Conservation (phyloP, 1,140 invertebrate genomes). For the Tetramorium simillimum region DNA sequence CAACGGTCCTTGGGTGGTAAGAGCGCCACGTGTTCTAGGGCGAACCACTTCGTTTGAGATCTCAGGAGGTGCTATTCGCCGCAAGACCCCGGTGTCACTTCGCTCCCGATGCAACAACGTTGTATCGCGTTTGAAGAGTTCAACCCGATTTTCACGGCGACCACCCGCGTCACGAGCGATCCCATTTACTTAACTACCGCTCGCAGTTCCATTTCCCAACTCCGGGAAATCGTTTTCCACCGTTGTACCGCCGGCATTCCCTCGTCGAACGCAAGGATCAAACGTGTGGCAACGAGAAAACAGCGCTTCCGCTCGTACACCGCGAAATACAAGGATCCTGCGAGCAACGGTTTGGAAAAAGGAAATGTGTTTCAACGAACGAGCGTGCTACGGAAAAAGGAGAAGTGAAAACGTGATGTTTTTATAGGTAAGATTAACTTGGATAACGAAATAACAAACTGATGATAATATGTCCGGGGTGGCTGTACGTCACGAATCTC, state of each 20-base stretch:
- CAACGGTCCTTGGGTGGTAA: neutral
- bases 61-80: neutral
- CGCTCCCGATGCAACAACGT: slow-evolving; percentile 48
- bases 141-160: slow-evolving; percentile 56
- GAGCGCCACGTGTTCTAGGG: slow-evolving; percentile 30
- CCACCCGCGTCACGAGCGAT: slow-evolving; percentile 60
- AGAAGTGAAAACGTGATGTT: neutral
- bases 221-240: slow-evolving; percentile 49
- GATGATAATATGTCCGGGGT: neutral
- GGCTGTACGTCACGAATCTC: too few species aligned
- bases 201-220: slow-evolving; percentile 34
- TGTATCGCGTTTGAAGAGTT: slow-evolving; percentile 56
- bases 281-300: slow-evolving; percentile 39
- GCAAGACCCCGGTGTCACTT: slow-evolving; percentile 46
- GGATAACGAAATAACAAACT: neutral
- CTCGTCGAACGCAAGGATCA: slow-evolving; percentile 13
- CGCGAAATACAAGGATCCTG: slow-evolving; percentile 17
- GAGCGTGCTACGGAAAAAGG: neutral
- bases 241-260: neutral
- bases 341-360: slow-evolving; percentile 9
- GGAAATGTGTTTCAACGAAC: slow-evolving; percentile 12
- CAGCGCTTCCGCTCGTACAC: slow-evolving; percentile 13
- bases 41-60: slow-evolving; percentile 16
- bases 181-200: slow-evolving; percentile 72
- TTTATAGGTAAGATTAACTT: neutral